Evolutionary conservation across 2,888 invertebrate species (phyloP), one percentile per base, ranked within the genome.

Genomic region (Zele albiditarsus): DNA sequence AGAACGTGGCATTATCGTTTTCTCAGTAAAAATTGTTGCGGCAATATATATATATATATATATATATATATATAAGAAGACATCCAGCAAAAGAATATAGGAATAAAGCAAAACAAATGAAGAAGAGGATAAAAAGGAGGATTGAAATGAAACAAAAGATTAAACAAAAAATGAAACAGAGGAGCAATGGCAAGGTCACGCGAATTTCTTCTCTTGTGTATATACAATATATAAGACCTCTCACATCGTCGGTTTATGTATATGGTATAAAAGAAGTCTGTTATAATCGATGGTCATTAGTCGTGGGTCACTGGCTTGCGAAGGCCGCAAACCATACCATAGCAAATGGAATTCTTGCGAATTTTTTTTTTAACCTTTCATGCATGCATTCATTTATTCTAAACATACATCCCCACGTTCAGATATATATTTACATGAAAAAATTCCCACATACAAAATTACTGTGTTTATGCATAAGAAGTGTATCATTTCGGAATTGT

Each of bases 241-340:
- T 23, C 53, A 23, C 63, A 23, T n/a, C n/a, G 38, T 28, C 38
- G 14, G 63, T 63, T 20, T 8, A 23, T 53, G 10, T 20, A 53
- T 38, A 8, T 38, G 28, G 63, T 63, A 63, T 63, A 74, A 71
- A 75, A 67, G 42, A 72, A 73, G 74, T 73, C 53, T 74, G 58
- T 49, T 77, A 77, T 79, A 79, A 79, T 79, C 76, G 77, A 49
- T 73, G 77, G 77, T 77, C 79, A 79, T 79, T 79, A 79, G 79
- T 79, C 77, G 62, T 27, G 65, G 79, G 76, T 77, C 77, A 77
- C 71, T 79, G 79, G 77, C 76, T 74, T 72, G 69, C 42, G 42
- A 72, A 68, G 65, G 75, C 71, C 58, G 77, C 58, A 28, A 58
- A 28, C 28, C 27, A 10, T 27, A 3, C 5, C 28, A 60, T 28